These are phyloP conservation scores for Zonitis immaculata DNA, from an alignment of 2,888 invertebrate genomes.

Conservation along the genomic window DNA sequence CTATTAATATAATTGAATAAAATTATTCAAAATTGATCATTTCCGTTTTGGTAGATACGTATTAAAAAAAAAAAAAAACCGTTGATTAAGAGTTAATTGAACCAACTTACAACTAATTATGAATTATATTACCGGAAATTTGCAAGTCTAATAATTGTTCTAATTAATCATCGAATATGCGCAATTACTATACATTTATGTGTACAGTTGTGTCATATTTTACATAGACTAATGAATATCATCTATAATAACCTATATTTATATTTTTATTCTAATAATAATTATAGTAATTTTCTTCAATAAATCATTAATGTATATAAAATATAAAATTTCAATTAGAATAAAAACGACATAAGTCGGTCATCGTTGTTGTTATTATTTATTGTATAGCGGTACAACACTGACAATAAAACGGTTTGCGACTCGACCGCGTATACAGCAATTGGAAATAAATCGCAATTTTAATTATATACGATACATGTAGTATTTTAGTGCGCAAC, in stretches of 20 bases:
- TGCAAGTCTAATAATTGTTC: constrained; percentile 15
- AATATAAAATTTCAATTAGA: constrained; percentile 36
- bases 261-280: too few species aligned
- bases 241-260: too few species aligned
- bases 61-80: not conserved
- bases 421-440: constrained; percentile 24
- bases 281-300: constrained; percentile 13
- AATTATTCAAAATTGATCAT: not conserved
- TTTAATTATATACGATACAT: constrained; percentile 45
- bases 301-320: constrained; percentile 24
- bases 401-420: constrained; percentile 36
- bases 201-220: not conserved
- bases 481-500: constrained; percentile 41
- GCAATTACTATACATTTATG: too few species aligned
- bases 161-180: too few species aligned
- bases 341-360: constrained; percentile 36
- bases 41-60: not conserved
- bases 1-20: too few species aligned
- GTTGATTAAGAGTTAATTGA: not conserved
- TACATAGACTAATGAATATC: too few species aligned
- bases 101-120: not conserved
- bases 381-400: constrained; percentile 36
- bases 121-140: constrained; percentile 6
- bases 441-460: constrained; percentile 45
- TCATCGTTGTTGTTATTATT: constrained; percentile 30